A percentile compares a stretch with the other conserved stretches of the same genome.
Conservation (phyloP, 1,140 invertebrate genomes). For the Bombus polaris region DNA sequence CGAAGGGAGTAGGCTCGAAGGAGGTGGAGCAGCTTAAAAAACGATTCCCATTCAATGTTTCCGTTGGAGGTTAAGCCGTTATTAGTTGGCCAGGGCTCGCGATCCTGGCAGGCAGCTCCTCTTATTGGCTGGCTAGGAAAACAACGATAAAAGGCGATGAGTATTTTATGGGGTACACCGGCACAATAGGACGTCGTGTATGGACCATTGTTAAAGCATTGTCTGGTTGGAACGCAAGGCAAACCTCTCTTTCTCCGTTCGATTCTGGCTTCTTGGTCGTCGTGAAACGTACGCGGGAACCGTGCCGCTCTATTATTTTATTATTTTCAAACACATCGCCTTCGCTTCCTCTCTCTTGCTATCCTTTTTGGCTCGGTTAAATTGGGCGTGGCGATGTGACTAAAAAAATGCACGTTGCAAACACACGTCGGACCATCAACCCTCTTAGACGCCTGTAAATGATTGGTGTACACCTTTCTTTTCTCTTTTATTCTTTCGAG, state of each 20-base stretch:
- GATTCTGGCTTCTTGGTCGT: conserved; percentile 18
- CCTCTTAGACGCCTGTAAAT: conserved; percentile 56
- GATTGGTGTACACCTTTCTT: neutral
- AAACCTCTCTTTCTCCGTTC: conserved; percentile 51
- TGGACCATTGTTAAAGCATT: conserved; percentile 75
- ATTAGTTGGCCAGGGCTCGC: conserved; percentile 66
- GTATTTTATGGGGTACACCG: conserved; percentile 81
- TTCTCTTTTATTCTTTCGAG: neutral
- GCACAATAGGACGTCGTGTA: conserved; percentile 75
- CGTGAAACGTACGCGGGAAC: conserved; percentile 30
- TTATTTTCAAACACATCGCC: conserved; percentile 79
- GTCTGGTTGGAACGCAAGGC: conserved; percentile 71
- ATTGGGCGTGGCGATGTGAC: conserved; percentile 70
- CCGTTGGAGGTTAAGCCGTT: conserved; percentile 74
- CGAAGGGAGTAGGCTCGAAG: conserved; percentile 35
- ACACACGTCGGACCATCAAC: conserved; percentile 61
- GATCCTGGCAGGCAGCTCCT: conserved; percentile 41
- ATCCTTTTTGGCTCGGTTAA: neutral
- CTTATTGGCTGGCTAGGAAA: conserved; percentile 77
- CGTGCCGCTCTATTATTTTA: conserved; percentile 76
- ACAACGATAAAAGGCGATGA: conserved; percentile 83
- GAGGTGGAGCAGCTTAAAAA: conserved; percentile 72
- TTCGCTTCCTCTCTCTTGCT: conserved; percentile 10
- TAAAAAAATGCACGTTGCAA: conserved; percentile 71
- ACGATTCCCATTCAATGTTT: conserved; percentile 79